These are phyloP conservation scores for Kryptolebias ocellatus DNA, from an alignment of 2,797 vertebrate species.

Conservation along the genomic window DNA sequence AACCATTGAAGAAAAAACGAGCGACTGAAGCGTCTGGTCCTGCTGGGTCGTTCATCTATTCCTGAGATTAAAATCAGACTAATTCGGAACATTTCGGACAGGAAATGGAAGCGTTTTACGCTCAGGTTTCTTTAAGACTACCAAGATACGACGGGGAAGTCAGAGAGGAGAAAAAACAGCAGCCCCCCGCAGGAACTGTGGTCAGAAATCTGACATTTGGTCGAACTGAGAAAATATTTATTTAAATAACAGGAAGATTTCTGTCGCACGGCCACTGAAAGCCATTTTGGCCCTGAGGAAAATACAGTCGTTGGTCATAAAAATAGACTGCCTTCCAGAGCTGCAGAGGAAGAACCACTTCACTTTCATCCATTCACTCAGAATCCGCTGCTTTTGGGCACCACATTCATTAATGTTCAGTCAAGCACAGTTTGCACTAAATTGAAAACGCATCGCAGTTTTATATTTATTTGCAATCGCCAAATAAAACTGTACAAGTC, in stretches of 20 bases:
- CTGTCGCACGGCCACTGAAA: constrained; percentile 27
- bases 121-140: constrained; percentile 4
- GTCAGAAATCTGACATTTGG: constrained; percentile 49
- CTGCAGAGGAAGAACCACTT: constrained; percentile 42
- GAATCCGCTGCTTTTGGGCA: constrained; percentile 21
- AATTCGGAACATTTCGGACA: constrained; percentile 3
- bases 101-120: constrained; percentile 1
- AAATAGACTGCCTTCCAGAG: constrained; percentile 50
- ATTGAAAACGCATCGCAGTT: not conserved
- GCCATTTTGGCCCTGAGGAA: constrained; percentile 32
- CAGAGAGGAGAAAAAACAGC: constrained; percentile 21
- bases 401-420: constrained; percentile 19
- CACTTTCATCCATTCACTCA: constrained; percentile 35
- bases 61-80: not conserved
- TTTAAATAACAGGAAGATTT: constrained; percentile 40
- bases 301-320: constrained; percentile 50
- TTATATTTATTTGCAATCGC: not conserved
- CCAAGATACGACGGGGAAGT: constrained; percentile 7
- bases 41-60: constrained; percentile 17
- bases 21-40: constrained; percentile 7
- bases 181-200: constrained; percentile 38
- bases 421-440: constrained; percentile 4
- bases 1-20: constrained; percentile 20
- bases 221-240: constrained; percentile 34
- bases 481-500: not conserved